These are phyloP conservation scores for Ectropis crepuscularia DNA, from an alignment of 2,888 invertebrate genomes.

Conservation along the genomic window DNA sequence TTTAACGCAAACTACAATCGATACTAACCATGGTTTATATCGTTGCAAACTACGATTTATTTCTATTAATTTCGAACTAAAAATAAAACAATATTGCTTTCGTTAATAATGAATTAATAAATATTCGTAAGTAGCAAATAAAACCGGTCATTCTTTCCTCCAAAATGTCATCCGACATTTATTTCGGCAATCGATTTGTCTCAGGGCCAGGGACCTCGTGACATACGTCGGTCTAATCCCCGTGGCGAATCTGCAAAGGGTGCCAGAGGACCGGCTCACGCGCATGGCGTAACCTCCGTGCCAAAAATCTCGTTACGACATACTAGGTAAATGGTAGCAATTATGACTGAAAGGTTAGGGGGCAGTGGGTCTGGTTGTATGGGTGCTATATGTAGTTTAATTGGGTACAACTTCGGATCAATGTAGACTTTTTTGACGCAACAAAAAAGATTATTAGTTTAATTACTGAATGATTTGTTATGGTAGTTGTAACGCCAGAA, in stretches of 20 bases:
- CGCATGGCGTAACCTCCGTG: constrained; percentile 51
- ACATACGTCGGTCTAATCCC: constrained; percentile 55
- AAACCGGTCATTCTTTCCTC: background rate
- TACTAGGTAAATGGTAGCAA: constrained; percentile 37
- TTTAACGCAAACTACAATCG: too few relatives aligned
- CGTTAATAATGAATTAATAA: background rate
- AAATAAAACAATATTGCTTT: background rate
- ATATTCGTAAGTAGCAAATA: background rate
- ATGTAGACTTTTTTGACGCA: background rate
- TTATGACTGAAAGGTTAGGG: constrained; percentile 34
- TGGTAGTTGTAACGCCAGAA: too few relatives aligned
- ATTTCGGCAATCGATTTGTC: constrained; percentile 25
- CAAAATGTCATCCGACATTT: background rate
- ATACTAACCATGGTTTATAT: too few relatives aligned
- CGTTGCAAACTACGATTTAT: too few relatives aligned
- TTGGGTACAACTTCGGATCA: background rate
- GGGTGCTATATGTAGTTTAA: background rate
- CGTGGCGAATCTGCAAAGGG: constrained; percentile 63
- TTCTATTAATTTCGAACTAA: too few relatives aligned
- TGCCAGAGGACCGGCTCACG: constrained; percentile 56
- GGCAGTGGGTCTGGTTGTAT: constrained; percentile 13
- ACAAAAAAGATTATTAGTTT: background rate
- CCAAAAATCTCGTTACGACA: constrained; percentile 49
- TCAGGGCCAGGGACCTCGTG: constrained; percentile 41
- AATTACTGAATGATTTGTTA: too few relatives aligned